These are phyloP conservation scores for Acrobasis repandana DNA, from an alignment of 2,888 invertebrate genomes.

Conservation along the genomic window DNA sequence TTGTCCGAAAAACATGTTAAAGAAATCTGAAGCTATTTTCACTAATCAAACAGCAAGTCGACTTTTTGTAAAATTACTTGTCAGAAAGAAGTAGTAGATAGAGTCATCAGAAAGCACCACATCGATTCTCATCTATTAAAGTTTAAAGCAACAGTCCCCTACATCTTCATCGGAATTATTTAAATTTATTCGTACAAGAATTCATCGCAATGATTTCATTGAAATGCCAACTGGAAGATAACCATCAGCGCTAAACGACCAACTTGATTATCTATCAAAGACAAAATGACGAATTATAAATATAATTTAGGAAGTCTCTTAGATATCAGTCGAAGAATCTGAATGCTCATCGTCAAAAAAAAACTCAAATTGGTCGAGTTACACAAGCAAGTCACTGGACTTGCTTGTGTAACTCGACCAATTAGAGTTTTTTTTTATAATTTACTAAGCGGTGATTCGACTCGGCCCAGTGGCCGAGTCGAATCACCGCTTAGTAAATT, in stretches of 20 bases:
- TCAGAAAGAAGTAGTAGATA: neutral
- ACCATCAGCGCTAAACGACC: conserved; percentile 43
- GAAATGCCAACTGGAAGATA: conserved; percentile 40
- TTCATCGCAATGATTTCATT: conserved; percentile 37
- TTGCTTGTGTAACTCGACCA: too few relatives aligned
- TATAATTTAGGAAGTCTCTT: conserved; percentile 60
- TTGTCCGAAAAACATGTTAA: too few relatives aligned
- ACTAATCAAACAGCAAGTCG: too few relatives aligned
- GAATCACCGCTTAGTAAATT: neutral
- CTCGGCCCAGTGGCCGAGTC: too few relatives aligned
- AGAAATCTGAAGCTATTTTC: too few relatives aligned
- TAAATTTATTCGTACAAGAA: conserved; percentile 32
- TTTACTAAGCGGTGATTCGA: too few relatives aligned
- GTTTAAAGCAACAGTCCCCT: neutral
- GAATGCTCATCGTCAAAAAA: conserved; percentile 61
- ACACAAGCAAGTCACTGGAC: neutral
- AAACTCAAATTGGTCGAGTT: neutral
- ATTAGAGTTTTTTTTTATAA: too few relatives aligned
- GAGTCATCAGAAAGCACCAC: neutral
- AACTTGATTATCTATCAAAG: conserved; percentile 44
- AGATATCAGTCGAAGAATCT: conserved; percentile 67
- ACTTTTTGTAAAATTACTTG: too few relatives aligned
- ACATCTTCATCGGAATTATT: conserved; percentile 14
- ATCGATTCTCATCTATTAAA: neutral
- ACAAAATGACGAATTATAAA: conserved; percentile 62